These are phyloP conservation scores for Ommatoiulus sabulosus DNA, from an alignment of 2,888 invertebrate genomes.

Conservation along the genomic window DNA sequence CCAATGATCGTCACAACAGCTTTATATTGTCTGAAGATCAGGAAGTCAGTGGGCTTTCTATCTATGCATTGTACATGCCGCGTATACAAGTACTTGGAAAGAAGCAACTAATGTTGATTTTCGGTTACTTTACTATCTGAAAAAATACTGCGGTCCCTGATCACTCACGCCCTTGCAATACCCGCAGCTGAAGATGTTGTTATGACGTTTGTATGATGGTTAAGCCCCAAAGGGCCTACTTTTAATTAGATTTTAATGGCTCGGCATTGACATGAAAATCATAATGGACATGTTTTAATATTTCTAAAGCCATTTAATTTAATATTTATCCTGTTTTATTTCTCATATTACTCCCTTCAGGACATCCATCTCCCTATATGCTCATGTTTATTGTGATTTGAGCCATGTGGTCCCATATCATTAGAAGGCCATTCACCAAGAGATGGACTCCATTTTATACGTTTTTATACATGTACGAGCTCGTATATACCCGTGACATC, in stretches of 20 bases:
- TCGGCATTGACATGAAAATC: slow-evolving; percentile 34
- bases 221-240: slow-evolving; percentile 11
- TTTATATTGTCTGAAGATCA: too few relatives aligned
- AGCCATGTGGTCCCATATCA: slow-evolving; percentile 34
- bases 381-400: slow-evolving; percentile 34
- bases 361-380: not conserved
- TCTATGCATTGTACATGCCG: not conserved
- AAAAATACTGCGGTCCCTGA: not conserved
- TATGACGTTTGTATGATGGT: slow-evolving; percentile 7
- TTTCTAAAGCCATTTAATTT: slow-evolving; percentile 21
- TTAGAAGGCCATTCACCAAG: slow-evolving; percentile 34
- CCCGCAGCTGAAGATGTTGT: slow-evolving; percentile 5
- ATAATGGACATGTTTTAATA: slow-evolving; percentile 27
- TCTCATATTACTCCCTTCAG: slow-evolving; percentile 28
- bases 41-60: not conserved
- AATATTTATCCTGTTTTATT: slow-evolving; percentile 11
- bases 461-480: not conserved
- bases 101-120: not conserved
- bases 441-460: slow-evolving; percentile 21
- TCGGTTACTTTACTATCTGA: not conserved
- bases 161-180: not conserved
- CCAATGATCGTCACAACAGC: not conserved
- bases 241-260: slow-evolving; percentile 15
- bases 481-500: not conserved
- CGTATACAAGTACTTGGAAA: too few relatives aligned